Percentiles rank a stretch among this genome's conserved stretches.
Evolutionary conservation across 2,113 vertebrate genomes (phyloP).

Genomic region (Archocentrus centrarchus): DNA sequence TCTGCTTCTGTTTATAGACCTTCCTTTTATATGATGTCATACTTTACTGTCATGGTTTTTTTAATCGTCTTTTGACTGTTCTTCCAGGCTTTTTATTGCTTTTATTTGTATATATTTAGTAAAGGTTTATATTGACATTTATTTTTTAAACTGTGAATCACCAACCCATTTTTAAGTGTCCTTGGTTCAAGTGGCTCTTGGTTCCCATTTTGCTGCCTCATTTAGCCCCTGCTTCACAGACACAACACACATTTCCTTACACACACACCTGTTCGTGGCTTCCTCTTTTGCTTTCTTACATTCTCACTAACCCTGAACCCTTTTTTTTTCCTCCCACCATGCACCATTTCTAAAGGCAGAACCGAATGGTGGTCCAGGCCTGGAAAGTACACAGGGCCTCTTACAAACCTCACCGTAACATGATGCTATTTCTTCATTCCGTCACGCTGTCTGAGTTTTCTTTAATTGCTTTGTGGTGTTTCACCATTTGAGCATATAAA

Average conservation of each 20-base stretch:
- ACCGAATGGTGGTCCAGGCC: constrained; percentile 50
- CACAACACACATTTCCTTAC: constrained; percentile 16
- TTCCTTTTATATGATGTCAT: background rate
- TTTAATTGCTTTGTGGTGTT: constrained; percentile 61
- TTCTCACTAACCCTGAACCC: constrained; percentile 14
- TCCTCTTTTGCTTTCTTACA: constrained; percentile 22
- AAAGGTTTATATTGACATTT: background rate
- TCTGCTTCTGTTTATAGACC: background rate
- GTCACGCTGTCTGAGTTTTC: constrained; percentile 75
- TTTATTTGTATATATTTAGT: background rate
- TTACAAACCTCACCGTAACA: constrained; percentile 64
- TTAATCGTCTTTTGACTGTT: background rate
- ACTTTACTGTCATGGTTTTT: background rate
- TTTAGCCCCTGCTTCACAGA: background rate
- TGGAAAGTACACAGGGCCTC: constrained; percentile 61
- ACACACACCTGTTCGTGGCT: background rate
- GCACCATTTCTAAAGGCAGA: constrained; percentile 50
- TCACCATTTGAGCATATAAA: constrained; percentile 54
- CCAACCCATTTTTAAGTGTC: background rate
- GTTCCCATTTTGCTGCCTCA: background rate
- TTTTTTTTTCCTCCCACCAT: constrained; percentile 16
- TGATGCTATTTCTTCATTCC: constrained; percentile 75
- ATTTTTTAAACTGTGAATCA: background rate
- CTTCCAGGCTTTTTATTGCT: background rate
- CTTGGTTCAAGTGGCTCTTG: background rate